Evolutionary conservation across 2,888 invertebrate species (phyloP), one percentile per base, ranked within the genome.

Genomic region (Hololepta plana): DNA sequence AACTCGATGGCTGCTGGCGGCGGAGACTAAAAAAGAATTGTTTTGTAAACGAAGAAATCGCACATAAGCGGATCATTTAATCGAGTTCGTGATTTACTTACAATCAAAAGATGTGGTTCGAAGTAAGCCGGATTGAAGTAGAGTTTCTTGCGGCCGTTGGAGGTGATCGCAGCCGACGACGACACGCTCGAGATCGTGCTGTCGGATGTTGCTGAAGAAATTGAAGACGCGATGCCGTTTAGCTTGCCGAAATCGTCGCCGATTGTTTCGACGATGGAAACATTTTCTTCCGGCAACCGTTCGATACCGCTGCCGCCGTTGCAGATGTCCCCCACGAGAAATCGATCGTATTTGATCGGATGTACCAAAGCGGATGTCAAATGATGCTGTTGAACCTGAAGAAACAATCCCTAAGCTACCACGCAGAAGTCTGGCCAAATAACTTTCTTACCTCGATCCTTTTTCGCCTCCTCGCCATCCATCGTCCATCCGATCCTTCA

Each of bases 41-140:
- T 17, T 24, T 30, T n/a, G n/a, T 24, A 23, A 21, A 21, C 26
- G 16, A 30, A 11, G 10, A 14, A 15, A 4, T 12, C 11, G 13
- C 11, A n/a, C n/a, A n/a, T n/a, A n/a, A n/a, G n/a, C n/a, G n/a
- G n/a, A n/a, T n/a, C n/a, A n/a, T n/a, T n/a, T n/a, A n/a, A n/a
- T n/a, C n/a, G n/a, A n/a, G n/a, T 26, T 6, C 12, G 13, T 14
- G 20, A n/a, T 12, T 21, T 12, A 49, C 66, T 63, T 59, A 84
- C 84, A 59, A 75, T 60, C 48, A 90, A 62, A 23, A 85, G 51
- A 38, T 87, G 80, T 13, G 80, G 79, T 48, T 90, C 88, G 44
- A 90, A 87, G 48, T 87, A 90, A 4, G 87, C 85, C 0, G 85
- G 85, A 50, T 85, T 87, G 44, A 87, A 87, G 47, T 84, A 87